Evolutionary conservation across 1,140 invertebrate genomes (phyloP).

Genomic region (Venturia canescens): DNA sequence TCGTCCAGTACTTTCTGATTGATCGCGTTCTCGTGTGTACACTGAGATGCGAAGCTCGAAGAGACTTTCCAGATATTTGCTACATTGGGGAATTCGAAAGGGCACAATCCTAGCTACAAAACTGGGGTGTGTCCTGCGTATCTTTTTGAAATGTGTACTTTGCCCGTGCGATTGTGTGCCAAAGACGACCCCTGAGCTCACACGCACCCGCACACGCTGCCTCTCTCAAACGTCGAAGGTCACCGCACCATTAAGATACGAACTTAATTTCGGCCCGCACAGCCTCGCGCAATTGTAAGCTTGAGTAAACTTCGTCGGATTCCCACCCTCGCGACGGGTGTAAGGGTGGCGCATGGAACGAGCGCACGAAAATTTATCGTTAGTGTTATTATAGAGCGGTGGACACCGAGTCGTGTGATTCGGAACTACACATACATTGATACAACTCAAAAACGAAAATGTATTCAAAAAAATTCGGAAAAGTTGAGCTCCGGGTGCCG

Average conservation of each 20-base stretch:
- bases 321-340: constrained; percentile 4
- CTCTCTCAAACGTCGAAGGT: background rate
- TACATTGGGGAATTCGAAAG: constrained; percentile 26
- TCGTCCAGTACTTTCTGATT: constrained; percentile 50
- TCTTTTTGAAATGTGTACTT: constrained; percentile 17
- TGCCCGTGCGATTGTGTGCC: background rate
- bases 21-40: constrained; percentile 41
- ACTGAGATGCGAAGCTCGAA: constrained; percentile 5
- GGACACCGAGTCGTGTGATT: background rate
- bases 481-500: background rate
- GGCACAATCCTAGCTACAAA: constrained; percentile 25
- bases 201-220: background rate
- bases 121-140: background rate
- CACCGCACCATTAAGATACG: constrained; percentile 40
- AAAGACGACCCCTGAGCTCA: constrained; percentile 11
- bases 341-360: constrained; percentile 26
- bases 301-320: constrained; percentile 32
- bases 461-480: background rate
- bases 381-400: constrained; percentile 13
- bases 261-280: constrained; percentile 41
- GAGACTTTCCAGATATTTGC: constrained; percentile 7
- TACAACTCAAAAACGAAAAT: background rate
- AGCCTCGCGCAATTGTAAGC: constrained; percentile 36
- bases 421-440: background rate
- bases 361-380: constrained; percentile 23